Evolutionary conservation across 2,888 invertebrate genomes (phyloP), one percentile per base, ranked within the genome.

Genomic region (Myopa tessellatipennis): DNA sequence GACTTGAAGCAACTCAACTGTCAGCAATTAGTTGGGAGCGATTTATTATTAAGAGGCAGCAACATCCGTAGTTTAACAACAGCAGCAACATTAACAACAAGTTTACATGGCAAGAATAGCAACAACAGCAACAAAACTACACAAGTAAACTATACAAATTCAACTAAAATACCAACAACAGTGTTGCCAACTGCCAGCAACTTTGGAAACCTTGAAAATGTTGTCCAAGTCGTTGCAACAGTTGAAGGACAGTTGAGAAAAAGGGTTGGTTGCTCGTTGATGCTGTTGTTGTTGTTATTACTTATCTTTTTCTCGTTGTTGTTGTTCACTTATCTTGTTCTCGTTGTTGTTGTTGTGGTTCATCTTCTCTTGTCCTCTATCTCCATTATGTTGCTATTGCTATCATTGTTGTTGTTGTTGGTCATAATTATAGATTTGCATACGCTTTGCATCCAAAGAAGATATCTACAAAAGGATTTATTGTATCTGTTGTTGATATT

Each of bases 21-120:
- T 87, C 86, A 85, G 86, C 87, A 86, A 86, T 86, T 86, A 85
- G 86, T 85, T 87, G 84, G 83, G 85, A 85, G 85, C 85, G 86
- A 86, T 86, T 87, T 87, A 86, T 87, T 87, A 86, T 87, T 85
- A 85, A 75, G 68, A 75, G 26, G 74, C 55, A 16, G 16, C 55
- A 16, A 12, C 55, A 55, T n/a, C 55, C 55, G 55, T 55, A 55
- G n/a, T n/a, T 55, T n/a, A 55, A 45, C 10, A 34, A 36, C 38
- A 65, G 38, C 10, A 65, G 34, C 14, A 55, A 38, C 10, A 61
- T 7, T 26, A 10, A 63, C n/a, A 18, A 34, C 26, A 26, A 26
- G 1, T 26, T 26, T 26, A 26, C 26, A 26, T 26, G 26, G 26
- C 26, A 26, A 50, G 2, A 50, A 50, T 3, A 50, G 3, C 8